Percentiles rank a stretch among this genome's conserved stretches.
Evolutionary conservation across 1,140 invertebrate genomes (phyloP).

Genomic region (Aricia agestis): DNA sequence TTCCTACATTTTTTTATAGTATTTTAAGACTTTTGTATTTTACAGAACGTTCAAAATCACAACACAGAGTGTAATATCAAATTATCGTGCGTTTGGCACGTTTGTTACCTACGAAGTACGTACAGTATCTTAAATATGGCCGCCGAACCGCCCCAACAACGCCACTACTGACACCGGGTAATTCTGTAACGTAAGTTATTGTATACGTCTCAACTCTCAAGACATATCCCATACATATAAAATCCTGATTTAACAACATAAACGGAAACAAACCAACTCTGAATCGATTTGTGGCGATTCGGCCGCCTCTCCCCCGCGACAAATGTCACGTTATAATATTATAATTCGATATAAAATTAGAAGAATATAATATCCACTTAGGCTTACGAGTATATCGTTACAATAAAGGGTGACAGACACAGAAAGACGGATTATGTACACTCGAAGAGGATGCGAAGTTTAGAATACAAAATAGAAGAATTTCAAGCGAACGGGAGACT

Average conservation of each 20-base stretch:
- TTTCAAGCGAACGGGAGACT: slow-evolving; percentile 1
- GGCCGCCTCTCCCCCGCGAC: slow-evolving; percentile 15
- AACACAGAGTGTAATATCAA: slow-evolving; percentile 76
- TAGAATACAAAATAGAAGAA: slow-evolving; percentile 12
- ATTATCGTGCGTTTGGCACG: slow-evolving; percentile 69
- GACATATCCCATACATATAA: no score
- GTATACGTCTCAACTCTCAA: no score
- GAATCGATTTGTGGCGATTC: slow-evolving; percentile 19
- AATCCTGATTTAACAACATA: no score
- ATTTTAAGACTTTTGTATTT: slow-evolving; percentile 70
- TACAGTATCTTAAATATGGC: slow-evolving; percentile 56
- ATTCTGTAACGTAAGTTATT: no score
- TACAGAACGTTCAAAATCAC: slow-evolving; percentile 76
- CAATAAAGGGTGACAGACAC: slow-evolving; percentile 64
- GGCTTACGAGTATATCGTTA: slow-evolving; percentile 65
- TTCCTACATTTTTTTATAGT: slow-evolving; percentile 67
- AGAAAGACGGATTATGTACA: slow-evolving; percentile 49
- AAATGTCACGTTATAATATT: slow-evolving; percentile 20
- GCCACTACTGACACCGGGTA: neutral
- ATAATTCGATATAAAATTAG: slow-evolving; percentile 70
- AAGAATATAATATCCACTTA: slow-evolving; percentile 75
- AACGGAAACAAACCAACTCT: neutral
- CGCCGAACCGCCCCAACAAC: slow-evolving; percentile 29
- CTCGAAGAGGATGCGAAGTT: slow-evolving; percentile 36
- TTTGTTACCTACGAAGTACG: slow-evolving; percentile 55